Base-by-base conservation (phyloP, 1,140 invertebrate species). In the Trachymyrmex septentrionalis region DNA sequence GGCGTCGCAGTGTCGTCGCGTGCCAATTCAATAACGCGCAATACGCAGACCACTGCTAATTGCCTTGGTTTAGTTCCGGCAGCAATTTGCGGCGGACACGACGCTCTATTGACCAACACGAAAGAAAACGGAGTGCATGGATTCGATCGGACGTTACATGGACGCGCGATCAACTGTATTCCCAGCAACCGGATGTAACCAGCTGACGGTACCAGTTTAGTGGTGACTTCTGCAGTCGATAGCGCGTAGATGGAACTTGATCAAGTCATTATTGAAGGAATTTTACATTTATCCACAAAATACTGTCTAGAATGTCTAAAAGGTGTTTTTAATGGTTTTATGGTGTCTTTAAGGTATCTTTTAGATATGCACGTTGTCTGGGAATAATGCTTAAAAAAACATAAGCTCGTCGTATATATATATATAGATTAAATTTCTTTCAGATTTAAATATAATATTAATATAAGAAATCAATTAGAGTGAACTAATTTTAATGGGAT, bases 61-160 rank as follows among this genome's bases (percentile, higher is more conserved):
- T 81, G 64, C 50, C 21, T n/a, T 50, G 63, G 64, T 57, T 81
- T 44, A 71, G 64, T 71, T 81, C 78, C 64, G 66, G 30, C 38
- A 30, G 66, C 78, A 81, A 81, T 81, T 81, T 81, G 64, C 21
- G 50, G 16, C 34, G 19, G 24, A 57, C 50, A 59, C 66, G 66
- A 21, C 48, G 53, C 64, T 71, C 38, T 71, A 71, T 81, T 71
- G 78, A 71, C 78, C 78, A 53, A 71, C 78, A 71, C 53, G 78
- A 81, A 81, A 81, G 78, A 81, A 81, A 34, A 6, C 34, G 30
- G n/a, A 57, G 55, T 14, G 30, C 34, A 38, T 69, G 16, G 55
- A 57, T 57, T 71, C 50, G 66, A 71, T 81, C 48, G 24, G 64
- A 16, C 16, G 34, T 71, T 38, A 71, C 48, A 71, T 16, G 34